These are phyloP conservation scores for Nebria ingens DNA, from an alignment of 1,140 invertebrate species.

Conservation along the genomic window DNA sequence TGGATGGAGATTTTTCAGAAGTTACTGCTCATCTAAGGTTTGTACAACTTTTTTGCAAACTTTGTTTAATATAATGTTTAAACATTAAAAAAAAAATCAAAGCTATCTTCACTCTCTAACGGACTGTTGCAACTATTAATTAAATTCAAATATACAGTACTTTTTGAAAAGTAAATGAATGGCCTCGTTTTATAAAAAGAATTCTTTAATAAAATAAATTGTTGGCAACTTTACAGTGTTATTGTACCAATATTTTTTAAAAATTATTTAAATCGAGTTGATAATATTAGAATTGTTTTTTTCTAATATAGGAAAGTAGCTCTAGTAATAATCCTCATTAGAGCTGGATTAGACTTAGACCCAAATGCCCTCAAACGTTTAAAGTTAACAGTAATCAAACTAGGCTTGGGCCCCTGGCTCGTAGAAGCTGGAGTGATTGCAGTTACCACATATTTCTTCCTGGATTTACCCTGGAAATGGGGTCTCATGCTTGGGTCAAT, in stretches of 20 bases:
- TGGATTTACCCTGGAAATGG: slow-evolving; percentile 82
- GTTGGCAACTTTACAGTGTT: too few species aligned
- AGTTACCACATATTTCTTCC: slow-evolving; percentile 58
- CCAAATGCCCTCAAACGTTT: slow-evolving; percentile 71
- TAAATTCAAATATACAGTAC: too few species aligned
- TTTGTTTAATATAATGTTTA: too few species aligned
- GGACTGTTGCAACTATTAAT: too few species aligned
- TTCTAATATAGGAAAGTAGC: slow-evolving; percentile 68
- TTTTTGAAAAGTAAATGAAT: too few species aligned
- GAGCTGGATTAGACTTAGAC: slow-evolving; percentile 89
- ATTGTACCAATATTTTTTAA: too few species aligned
- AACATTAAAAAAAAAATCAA: too few species aligned
- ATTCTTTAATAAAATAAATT: too few species aligned
- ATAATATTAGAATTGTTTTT: background rate
- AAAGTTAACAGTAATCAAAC: slow-evolving; percentile 63
- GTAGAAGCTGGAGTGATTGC: slow-evolving; percentile 63
- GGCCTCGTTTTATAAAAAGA: too few species aligned
- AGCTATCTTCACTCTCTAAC: too few species aligned
- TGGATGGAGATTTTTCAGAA: slow-evolving; percentile 48
- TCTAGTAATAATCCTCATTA: slow-evolving; percentile 80
- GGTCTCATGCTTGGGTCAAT: slow-evolving; percentile 77
- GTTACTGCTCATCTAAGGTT: slow-evolving; percentile 50
- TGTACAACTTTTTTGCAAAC: background rate
- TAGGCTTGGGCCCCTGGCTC: slow-evolving; percentile 80
- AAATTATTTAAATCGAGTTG: too few species aligned